phyloP scores from a whole-genome alignment of 2,113 vertebrate species.

The Pseudolaguvia tuberculata region DNA sequence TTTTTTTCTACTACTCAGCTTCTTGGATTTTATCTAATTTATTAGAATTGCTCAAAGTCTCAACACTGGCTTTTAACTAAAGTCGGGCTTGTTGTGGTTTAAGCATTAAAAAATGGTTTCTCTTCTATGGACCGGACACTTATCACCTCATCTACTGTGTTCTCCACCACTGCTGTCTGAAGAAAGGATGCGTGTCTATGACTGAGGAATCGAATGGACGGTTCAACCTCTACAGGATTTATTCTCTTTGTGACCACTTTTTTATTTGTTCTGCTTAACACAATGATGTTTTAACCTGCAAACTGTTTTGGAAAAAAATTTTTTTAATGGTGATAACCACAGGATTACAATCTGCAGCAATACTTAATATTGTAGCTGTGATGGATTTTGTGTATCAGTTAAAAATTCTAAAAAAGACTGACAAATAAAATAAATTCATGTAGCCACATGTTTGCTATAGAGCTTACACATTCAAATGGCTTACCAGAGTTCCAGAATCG shows the following conservation, averaged over 20 bases:
- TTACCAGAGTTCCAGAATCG: not conserved
- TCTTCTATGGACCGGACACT: conserved; percentile 52
- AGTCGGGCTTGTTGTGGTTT: conserved; percentile 45
- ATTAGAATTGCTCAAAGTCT: conserved; percentile 68
- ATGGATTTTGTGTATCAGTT: conserved; percentile 20
- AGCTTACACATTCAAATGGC: not conserved
- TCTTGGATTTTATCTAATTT: conserved; percentile 67
- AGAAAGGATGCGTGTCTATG: conserved; percentile 35
- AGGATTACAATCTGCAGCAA: conserved; percentile 13
- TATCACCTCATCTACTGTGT: conserved; percentile 43
- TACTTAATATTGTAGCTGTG: conserved; percentile 37
- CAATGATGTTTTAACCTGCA: conserved; percentile 36
- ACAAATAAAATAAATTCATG: conserved; percentile 34
- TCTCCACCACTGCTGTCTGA: conserved; percentile 47
- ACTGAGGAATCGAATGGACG: conserved; percentile 3
- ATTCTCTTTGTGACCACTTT: conserved; percentile 6
- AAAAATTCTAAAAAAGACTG: conserved; percentile 22
- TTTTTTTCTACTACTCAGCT: conserved; percentile 60
- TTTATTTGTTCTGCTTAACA: conserved; percentile 39
- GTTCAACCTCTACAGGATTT: conserved; percentile 1
- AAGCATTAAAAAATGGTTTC: conserved; percentile 48
- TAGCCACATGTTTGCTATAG: not conserved
- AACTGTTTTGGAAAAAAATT: conserved; percentile 24
- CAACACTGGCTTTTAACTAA: conserved; percentile 70
- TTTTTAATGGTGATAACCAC: conserved; percentile 25